These are phyloP conservation scores for Pteropus alecto DNA, from an alignment of 2,113 vertebrate genomes.

Conservation along the genomic window DNA sequence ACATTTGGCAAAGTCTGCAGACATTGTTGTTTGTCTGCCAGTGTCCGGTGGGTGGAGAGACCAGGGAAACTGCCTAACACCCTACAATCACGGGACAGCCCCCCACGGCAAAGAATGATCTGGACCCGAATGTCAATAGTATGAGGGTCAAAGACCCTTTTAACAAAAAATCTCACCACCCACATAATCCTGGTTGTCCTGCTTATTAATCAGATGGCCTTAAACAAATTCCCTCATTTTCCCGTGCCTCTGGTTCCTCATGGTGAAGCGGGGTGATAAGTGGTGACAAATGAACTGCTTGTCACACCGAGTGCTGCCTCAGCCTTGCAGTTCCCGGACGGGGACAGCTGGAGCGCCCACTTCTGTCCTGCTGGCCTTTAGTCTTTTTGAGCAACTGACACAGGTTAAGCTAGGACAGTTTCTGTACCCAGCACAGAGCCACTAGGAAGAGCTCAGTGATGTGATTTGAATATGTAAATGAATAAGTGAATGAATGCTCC, in stretches of 20 bases:
- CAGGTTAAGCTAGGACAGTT: neutral
- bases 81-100: neutral
- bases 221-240: neutral
- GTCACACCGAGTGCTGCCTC: too few relatives aligned
- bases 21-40: neutral
- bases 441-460: accelerated
- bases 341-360: accelerated
- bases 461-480: accelerated
- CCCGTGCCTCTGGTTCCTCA: neutral
- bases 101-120: neutral
- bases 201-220: neutral
- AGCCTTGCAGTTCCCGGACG: neutral
- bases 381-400: neutral
- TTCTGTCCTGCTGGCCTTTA: neutral
- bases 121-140: accelerated
- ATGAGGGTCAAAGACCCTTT: neutral
- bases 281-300: too few relatives aligned
- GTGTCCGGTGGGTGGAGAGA: neutral
- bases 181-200: too few relatives aligned
- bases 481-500: accelerated
- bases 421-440: neutral
- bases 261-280: neutral
- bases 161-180: neutral
- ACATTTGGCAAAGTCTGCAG: neutral
- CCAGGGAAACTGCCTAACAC: neutral